Conservation (phyloP, 1,140 invertebrate genomes). For the Sesamia nonagrioides region DNA sequence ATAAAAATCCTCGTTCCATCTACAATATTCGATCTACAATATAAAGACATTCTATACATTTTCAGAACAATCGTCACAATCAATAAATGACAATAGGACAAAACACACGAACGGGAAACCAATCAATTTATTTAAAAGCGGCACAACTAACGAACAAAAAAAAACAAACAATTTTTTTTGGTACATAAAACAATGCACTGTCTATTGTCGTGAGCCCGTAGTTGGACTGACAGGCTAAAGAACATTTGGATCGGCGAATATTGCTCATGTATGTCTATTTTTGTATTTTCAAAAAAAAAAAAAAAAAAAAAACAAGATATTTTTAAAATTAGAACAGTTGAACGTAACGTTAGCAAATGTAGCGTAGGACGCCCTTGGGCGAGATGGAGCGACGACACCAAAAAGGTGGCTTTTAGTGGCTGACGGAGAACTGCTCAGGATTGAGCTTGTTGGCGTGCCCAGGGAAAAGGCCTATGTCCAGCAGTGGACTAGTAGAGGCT, state of each 20-base stretch:
- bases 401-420: too few species aligned
- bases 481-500: too few species aligned
- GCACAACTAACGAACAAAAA: conserved; percentile 20
- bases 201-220: background rate
- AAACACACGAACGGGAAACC: background rate
- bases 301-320: background rate
- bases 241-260: background rate
- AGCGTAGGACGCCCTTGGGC: too few species aligned
- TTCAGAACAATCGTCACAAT: background rate
- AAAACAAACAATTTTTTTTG: background rate
- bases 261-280: background rate
- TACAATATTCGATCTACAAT: too few species aligned
- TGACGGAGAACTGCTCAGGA: too few species aligned
- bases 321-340: background rate
- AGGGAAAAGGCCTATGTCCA: too few species aligned
- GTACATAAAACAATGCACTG: background rate
- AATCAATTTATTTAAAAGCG: conserved; percentile 21
- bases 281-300: background rate
- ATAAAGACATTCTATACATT: too few species aligned
- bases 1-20: too few species aligned
- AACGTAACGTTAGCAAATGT: too few species aligned
- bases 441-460: too few species aligned
- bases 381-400: too few species aligned
- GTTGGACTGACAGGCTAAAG: conserved; percentile 11
- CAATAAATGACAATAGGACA: background rate